Evolutionary conservation across 2,888 invertebrate genomes (phyloP), one percentile per base, ranked within the genome.

Genomic region (Taphrorychus bicolor): DNA sequence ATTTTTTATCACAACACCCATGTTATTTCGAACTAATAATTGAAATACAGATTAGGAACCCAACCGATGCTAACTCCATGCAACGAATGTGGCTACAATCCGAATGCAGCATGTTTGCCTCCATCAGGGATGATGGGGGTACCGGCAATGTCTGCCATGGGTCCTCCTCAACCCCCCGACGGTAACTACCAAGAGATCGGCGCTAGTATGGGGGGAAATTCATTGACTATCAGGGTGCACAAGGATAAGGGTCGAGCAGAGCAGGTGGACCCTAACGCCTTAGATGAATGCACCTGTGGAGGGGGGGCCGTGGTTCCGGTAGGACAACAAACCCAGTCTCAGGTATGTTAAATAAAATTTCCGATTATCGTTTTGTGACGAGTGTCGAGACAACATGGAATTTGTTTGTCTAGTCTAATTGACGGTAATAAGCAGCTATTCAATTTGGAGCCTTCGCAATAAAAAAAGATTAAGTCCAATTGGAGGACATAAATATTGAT

Each of bases 151-250:
- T n/a, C n/a, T n/a, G n/a, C n/a, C n/a, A n/a, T n/a, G n/a, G n/a
- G n/a, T 23, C 57, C 0, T 5, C 45, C 41, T 0, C 52, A 11
- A 5, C 19, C n/a, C 2, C 71, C 68, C 32, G 73, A 74, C 4
- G 79, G 83, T 81, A 83, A 83, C 40, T 88, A 86, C 72, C 88
- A 89, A 80, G 89, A 90, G 81, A 89, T 90, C 45, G 87, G 87
- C 0, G 89, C 89, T 1, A 84, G 85, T 32, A 87, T 89, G 82
- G 86, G 88, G 56, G 88, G 87, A 42, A 89, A 89, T 75, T 87
- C 88, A 74, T 81, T 90, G 14, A 88, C 87, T 70, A 89, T 90
- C 61, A 82, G 88, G 17, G 87, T 89, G 19, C 88, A 85, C 81
- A 78, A 89, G 82, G 80, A 88, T 79, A 81, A 86, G 80, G 71